Base-by-base conservation (phyloP, 2,113 vertebrate species). In the Hippopotamus amphibius region DNA sequence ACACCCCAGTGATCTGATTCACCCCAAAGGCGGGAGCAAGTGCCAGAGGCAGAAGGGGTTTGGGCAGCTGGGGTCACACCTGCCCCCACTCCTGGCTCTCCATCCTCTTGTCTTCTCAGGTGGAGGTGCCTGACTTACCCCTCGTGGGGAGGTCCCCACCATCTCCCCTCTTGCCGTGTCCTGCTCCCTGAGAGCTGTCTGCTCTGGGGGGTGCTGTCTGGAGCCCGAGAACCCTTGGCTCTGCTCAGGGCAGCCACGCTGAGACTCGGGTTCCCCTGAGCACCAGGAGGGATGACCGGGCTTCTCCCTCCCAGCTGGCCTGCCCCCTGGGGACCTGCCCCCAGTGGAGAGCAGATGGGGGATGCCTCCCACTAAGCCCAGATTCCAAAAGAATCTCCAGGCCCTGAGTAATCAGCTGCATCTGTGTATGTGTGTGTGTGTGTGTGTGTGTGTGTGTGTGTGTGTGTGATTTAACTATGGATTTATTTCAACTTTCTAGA, bases 401-500 rank as follows among this genome's bases (percentile, higher is more conserved):
- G 69, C 65, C 48, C n/a, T 79, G 41, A 61, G 30, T n/a, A 59
- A 33, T 41, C 89, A 72, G 5, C 55, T 81, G 33, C 57, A 63
- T 90, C 66, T 85, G 55, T 80, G 77, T 55, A 48, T 6, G 1
- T 33, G 74, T 50, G 46, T 48, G 71, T 17, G 37, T 30, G 14
- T 48, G 7, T 48, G 72, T 30, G 46, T 5, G 0, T 5, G 26
- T 9, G 22, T 3, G 22, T 30, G 15, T 77, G 30, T 79, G 48
- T 79, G 30, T 79, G 48, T 57, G 7, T 82, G 65, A 82, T 89
- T 77, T 57, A 53, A 63, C 46, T 71, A 53, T 85, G 46, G 30
- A 14, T 80, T 79, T 93, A 80, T 63, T 93, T 90, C 55, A 71
- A n/a, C 63, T 55, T 22, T 15, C 43, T 46, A 90, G 46, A 93